Evolutionary conservation across 2,888 invertebrate species (phyloP), one percentile per base, ranked within the genome.

Genomic region (Troides oblongomaculatus): DNA sequence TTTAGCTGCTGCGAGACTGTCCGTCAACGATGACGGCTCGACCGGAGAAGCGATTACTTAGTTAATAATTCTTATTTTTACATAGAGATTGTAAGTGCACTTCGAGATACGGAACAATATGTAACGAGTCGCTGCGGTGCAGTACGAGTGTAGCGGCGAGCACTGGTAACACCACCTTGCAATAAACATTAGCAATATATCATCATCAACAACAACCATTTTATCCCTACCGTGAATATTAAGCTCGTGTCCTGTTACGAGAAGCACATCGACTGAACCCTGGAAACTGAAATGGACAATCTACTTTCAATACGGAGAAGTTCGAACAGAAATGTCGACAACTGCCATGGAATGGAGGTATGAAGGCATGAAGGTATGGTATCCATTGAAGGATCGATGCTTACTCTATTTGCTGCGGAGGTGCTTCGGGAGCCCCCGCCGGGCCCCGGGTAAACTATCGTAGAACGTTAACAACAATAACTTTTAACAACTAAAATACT

Each of bases 41-140:
- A 84, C 81, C 83, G 81, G 82, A 82, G 84, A 79, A 76, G 76
- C 80, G 79, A 66, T 83, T 85, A 88, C 87, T 87, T 75, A 74
- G 74, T 74, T 84, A 78, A 79, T 84, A 88, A 88, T 89, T 88
- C 85, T 89, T 86, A 84, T 85, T 81, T 81, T 85, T 87, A 87
- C 84, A 85, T 83, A 80, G 85, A 87, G 84, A 80, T 83, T 81
- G 84, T 92, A 92, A 92, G 92, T 92, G 92, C 92, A 92, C 92
- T 92, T 92, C 86, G 85, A 88, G 78, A 88, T 90, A 90, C 78
- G 90, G 91, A 92, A 91, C 92, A 90, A 91, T 88, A 78, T 82
- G 79, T 84, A 83, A 80, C 79, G 83, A 85, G 80, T 84, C 73
- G 75, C 74, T 71, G 76, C 74, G 75, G 74, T 72, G 73, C 72